Evolutionary conservation across 2,888 invertebrate genomes (phyloP).

Genomic region (Pecten maximus): DNA sequence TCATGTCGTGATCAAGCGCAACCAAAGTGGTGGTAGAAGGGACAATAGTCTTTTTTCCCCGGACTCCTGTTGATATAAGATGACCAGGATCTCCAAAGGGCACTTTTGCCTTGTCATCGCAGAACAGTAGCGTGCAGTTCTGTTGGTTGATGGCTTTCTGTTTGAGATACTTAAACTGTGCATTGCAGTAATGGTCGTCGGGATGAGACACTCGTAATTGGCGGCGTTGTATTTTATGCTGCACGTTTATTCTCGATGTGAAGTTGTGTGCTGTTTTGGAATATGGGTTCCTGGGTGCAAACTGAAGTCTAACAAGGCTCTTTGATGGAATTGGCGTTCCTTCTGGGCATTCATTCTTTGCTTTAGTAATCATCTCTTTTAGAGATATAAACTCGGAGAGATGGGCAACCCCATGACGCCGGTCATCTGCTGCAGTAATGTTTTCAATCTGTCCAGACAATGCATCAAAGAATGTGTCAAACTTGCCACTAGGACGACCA

Average conservation of each 20-base stretch:
- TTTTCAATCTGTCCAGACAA: conserved; percentile 49
- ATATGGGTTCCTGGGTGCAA: conserved; percentile 57
- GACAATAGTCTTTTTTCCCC: conserved; percentile 52
- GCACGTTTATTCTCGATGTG: conserved; percentile 52
- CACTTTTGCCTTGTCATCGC: conserved; percentile 61
- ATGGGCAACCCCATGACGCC: conserved; percentile 52
- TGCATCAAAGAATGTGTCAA: conserved; percentile 48
- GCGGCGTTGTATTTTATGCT: conserved; percentile 59
- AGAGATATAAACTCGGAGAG: conserved; percentile 50
- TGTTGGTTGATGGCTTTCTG: conserved; percentile 47
- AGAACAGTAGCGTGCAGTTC: conserved; percentile 41
- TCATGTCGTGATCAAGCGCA: conserved; percentile 62
- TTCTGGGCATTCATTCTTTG: conserved; percentile 52
- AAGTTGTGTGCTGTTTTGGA: conserved; percentile 54
- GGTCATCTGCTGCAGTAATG: conserved; percentile 56
- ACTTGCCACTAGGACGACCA: conserved; percentile 38
- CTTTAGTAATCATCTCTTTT: conserved; percentile 43
- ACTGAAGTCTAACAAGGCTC: too few species aligned
- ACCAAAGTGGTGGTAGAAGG: conserved; percentile 44
- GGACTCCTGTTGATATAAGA: conserved; percentile 54
- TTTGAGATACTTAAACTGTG: conserved; percentile 57
- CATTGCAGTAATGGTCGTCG: conserved; percentile 59
- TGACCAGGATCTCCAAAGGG: conserved; percentile 52
- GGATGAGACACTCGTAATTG: conserved; percentile 53
- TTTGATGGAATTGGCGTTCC: conserved; percentile 54